Base-by-base conservation (phyloP, 2,113 vertebrate genomes). In the Prunella fulvescens region DNA sequence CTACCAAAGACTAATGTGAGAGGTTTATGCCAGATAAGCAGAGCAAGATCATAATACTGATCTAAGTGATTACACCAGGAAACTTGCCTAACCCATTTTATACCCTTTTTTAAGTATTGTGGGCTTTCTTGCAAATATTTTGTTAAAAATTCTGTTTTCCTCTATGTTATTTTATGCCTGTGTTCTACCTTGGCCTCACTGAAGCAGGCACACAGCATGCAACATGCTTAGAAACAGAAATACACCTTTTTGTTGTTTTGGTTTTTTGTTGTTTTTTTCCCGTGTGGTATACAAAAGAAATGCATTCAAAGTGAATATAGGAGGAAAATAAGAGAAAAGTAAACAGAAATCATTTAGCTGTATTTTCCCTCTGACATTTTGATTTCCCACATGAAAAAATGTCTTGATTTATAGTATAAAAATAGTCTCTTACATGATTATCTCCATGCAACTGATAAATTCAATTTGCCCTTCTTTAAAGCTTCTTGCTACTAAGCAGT, bases 401-500 rank as follows among this genome's bases (percentile, higher is more conserved):
- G 0, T 77, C 81, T 67, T 8, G 0, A 29, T 74, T 29, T 88
- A 28, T 90, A 74, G 86, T 58, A 78, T 83, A 70, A 86, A 95
- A 96, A 83, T 92, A 93, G 61, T 73, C 33, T 93, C 35, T 90
- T 88, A 83, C 26, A 33, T 81, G 3, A 81, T 93, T 96, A 81
- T 86, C 76, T 94, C 85, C 51, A 57, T 90, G 48, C 47, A 39
- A 71, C 47, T 86, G 57, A 66, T 92, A 90, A 95, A 95, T 94
- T 90, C 47, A 96, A 81, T 97, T 94, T 95, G 39, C n/a, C 39
- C 31, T 83, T 90, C 45, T 90, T 93, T 80, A 93, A 86, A 90
- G 71, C 71, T 50, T 86, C 79, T 90, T 86, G 54, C 78, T 82
- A 42, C 74, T 91, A 62, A 88, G 67, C 66, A 93, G 87, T 62